Conservation (phyloP, 2,888 invertebrate genomes). For the Dolichomitus sp. region DNA sequence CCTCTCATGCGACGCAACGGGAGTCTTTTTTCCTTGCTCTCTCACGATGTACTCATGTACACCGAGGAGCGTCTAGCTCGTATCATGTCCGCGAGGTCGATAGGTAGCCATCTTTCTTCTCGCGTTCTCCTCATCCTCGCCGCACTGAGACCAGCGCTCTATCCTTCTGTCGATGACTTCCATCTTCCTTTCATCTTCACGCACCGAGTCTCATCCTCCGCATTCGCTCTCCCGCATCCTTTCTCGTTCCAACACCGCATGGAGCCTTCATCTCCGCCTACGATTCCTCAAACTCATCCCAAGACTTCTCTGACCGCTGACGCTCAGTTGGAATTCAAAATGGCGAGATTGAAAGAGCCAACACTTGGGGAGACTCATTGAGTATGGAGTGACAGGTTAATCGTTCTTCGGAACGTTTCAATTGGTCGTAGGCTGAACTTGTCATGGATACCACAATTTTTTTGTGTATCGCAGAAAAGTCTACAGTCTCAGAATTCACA, state of each 20-base stretch:
- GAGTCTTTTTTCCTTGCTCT: constrained; percentile 33
- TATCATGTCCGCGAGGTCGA: constrained; percentile 60
- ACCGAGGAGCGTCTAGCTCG: constrained; percentile 49
- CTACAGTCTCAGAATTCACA: constrained; percentile 18
- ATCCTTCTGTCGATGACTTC: constrained; percentile 68
- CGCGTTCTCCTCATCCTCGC: constrained; percentile 46
- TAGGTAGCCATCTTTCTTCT: constrained; percentile 65
- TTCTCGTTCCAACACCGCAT: constrained; percentile 70
- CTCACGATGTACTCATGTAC: constrained; percentile 40
- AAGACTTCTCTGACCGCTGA: constrained; percentile 62
- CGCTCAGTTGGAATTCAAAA: constrained; percentile 80
- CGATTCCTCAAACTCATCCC: constrained; percentile 84
- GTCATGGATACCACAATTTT: constrained; percentile 52
- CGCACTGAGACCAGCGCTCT: constrained; percentile 37
- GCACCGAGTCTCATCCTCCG: constrained; percentile 75
- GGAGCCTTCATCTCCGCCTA: constrained; percentile 85
- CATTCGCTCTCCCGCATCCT: constrained; percentile 65
- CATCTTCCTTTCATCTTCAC: constrained; percentile 64
- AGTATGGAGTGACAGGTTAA: constrained; percentile 78
- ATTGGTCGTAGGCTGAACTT: constrained; percentile 74
- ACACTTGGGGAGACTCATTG: constrained; percentile 23
- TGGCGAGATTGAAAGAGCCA: constrained; percentile 73
- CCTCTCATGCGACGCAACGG: constrained; percentile 45
- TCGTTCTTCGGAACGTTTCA: constrained; percentile 82
- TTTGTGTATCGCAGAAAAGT: constrained; percentile 1